Evolutionary conservation across 2,113 vertebrate species (phyloP), one percentile per base, ranked within the genome.

Genomic region (Indicator indicator): DNA sequence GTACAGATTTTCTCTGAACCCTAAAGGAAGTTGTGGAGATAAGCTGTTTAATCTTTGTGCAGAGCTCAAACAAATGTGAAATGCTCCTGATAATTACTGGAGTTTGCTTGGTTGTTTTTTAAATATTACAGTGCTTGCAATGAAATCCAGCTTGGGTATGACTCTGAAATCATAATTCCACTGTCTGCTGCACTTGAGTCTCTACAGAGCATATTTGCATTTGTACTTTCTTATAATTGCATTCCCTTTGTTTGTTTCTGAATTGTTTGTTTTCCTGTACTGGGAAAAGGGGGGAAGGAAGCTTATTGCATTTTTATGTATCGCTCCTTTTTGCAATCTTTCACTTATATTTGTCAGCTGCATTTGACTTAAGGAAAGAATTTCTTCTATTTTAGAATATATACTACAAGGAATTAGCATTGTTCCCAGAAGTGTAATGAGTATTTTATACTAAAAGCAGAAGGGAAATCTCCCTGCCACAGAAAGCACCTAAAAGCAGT

Each of bases 61-160:
- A 21, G 0, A 74, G 32, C 60, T 91, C 20, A 26, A 71, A 70
- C 80, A 83, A 24, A 20, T 54, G 12, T 56, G 44, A 48, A 72
- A 42, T 44, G 9, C 11, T 56, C 50, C 9, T 42, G 21, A 36
- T 52, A 4, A 64, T 64, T 68, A 48, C 23, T 75, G 72, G 40
- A 33, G 16, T 33, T 52, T 50, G 48, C 20, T 50, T 52, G 59
- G 18, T 46, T 64, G 2, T 72, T 73, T 84, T 63, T 95, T 94
- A 33, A 17, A 90, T 93, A 77, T 94, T 88, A 71, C 77, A 77
- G 3, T 86, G 56, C 56, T 92, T 92, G 64, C 93, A 91, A 86
- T 96, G 86, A 96, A 95, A 90, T 79, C 33, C 28, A 83, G 14
- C 40, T 84, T 33, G 19, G 90, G 64, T 88, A n/a, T 2, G 5